Base-by-base conservation (phyloP, 2,888 invertebrate genomes). In the Phortica okadai region DNA sequence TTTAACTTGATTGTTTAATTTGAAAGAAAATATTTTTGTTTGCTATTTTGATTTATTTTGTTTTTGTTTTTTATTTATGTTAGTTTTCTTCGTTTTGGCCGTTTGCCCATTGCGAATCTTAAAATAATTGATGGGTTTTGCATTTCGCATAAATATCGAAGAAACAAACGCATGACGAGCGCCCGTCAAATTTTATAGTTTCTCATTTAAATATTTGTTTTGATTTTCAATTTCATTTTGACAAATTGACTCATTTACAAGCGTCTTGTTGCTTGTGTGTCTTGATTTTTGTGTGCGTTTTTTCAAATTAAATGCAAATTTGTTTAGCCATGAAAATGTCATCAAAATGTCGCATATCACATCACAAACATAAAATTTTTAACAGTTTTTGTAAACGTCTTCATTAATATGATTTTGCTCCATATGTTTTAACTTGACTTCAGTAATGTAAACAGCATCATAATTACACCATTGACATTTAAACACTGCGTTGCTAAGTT, bases 1-100 rank as follows among this genome's bases (percentile, higher is more conserved):
- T 45, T 21, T 21, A 21, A 14, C 66, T 67, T 67, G 7, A 41
- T 67, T 67, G 66, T 67, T 67, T 67, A 42, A 67, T 67, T 67
- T 42, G 44, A 11, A 67, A 67, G 33, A 6, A 16, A 11, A 67
- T 44, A 67, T 67, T 64, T 11, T n/a, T 58, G 21, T 21, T 21
- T 21, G 21, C 21, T 21, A 21, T 21, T 21, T 21, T 21, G 21
- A 21, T 21, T 21, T 21, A 50, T 50, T 10, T 50, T 11, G 50
- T 11, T 50, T 10, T 50, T 50, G 11, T 59, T 59, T 64, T 33
- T 64, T 64, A 64, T 33, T 64, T 21, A 33, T n/a, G 10, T 45
- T 45, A 6, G 10, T 45, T 45, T 10, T 8, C 45, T 45, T 6
- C 45, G 7, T 45, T 10, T 67, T 67, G 66, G 66, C 66, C 25